Percentiles rank a stretch among this genome's conserved stretches.
Evolutionary conservation across 2,888 invertebrate genomes (phyloP).

Genomic region (Rugalucina vietnamica): DNA sequence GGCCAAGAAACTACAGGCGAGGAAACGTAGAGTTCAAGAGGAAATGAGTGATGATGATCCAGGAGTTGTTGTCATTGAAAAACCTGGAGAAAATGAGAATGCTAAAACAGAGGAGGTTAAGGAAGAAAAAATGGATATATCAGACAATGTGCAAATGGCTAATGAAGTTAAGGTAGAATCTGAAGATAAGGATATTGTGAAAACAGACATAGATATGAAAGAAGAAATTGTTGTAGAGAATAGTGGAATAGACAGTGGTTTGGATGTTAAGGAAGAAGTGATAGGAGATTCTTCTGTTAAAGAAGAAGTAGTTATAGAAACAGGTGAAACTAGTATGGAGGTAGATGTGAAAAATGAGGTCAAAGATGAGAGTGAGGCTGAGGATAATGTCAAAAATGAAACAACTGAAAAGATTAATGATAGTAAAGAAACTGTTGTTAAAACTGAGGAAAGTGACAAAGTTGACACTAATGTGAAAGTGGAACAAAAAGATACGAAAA

Average conservation of each 20-base stretch:
- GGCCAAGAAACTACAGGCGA: slow-evolving; percentile 74
- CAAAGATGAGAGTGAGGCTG: slow-evolving; percentile 5
- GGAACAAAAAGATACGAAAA: slow-evolving; percentile 38
- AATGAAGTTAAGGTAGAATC: slow-evolving; percentile 44
- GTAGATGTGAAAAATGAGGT: background rate
- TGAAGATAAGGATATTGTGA: slow-evolving; percentile 35
- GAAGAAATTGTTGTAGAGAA: slow-evolving; percentile 40
- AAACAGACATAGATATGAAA: slow-evolving; percentile 17
- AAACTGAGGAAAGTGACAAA: background rate
- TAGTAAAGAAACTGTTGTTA: background rate
- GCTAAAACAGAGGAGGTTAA: background rate
- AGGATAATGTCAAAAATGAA: slow-evolving; percentile 19
- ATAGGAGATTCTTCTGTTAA: slow-evolving; percentile 79
- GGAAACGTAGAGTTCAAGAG: slow-evolving; percentile 59
- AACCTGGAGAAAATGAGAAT: background rate
- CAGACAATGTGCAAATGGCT: slow-evolving; percentile 25
- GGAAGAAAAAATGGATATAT: background rate
- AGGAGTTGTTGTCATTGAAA: slow-evolving; percentile 4
- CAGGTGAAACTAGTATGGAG: background rate
- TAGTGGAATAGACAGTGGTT: slow-evolving; percentile 38
- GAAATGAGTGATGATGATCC: slow-evolving; percentile 13
- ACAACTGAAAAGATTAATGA: slow-evolving; percentile 30
- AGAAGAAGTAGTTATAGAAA: slow-evolving; percentile 71
- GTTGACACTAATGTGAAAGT: background rate
- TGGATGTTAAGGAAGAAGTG: slow-evolving; percentile 15